Conservation (phyloP, 2,797 vertebrate genomes). For the Phataginus tetradactyla region DNA sequence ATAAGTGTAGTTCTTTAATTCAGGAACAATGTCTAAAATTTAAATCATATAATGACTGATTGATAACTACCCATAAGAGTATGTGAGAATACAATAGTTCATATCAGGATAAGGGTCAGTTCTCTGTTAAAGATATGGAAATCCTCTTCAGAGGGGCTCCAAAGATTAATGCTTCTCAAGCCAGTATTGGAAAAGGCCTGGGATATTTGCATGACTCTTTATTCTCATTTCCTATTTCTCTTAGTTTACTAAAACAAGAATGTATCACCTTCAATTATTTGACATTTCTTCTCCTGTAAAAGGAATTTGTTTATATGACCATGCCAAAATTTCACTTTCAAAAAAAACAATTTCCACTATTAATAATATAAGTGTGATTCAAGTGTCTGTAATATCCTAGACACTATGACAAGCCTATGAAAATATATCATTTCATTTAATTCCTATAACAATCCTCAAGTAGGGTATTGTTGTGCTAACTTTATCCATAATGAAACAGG, state of each 20-base stretch:
- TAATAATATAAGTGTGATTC: conserved; percentile 10
- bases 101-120: neutral
- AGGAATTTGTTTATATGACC: neutral
- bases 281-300: conserved; percentile 22
- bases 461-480: neutral
- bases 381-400: neutral
- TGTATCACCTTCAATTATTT: conserved; percentile 48
- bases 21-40: neutral
- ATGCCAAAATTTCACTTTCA: conserved; percentile 32
- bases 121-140: neutral
- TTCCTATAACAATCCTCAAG: neutral
- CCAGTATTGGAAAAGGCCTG: neutral
- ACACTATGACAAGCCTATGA: neutral
- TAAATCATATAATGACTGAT: neutral
- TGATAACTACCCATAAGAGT: neutral
- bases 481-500: neutral
- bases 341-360: conserved; percentile 3
- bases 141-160: neutral
- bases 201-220: neutral
- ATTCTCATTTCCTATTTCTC: conserved; percentile 18
- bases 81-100: neutral
- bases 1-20: neutral
- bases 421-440: neutral
- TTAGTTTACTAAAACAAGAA: neutral
- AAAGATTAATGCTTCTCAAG: neutral